phyloP scores from a whole-genome alignment of 2,888 invertebrate species.

The Marronus borbonicus region DNA sequence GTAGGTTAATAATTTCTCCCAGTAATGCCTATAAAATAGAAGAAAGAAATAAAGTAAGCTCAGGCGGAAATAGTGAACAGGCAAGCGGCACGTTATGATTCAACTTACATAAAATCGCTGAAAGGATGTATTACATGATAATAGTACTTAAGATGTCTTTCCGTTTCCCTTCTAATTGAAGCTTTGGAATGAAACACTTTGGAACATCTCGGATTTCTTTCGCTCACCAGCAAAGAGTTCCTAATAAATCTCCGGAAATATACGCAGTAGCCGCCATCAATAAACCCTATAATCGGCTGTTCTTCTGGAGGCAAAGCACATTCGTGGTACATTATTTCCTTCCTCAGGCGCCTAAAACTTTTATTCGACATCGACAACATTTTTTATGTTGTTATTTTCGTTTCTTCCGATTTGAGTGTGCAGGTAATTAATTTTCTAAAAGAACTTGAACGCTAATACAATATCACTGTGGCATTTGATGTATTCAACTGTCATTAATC shows the following conservation, averaged over 20 bases:
- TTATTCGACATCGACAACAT: background rate
- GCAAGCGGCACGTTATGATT: too few relatives aligned
- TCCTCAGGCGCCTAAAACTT: constrained; percentile 4
- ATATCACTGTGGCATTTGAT: too few relatives aligned
- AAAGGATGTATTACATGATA: constrained; percentile 46
- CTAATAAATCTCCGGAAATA: constrained; percentile 51
- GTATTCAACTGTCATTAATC: too few relatives aligned
- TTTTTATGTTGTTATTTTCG: background rate
- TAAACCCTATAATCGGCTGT: constrained; percentile 48
- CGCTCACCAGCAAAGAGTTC: constrained; percentile 50
- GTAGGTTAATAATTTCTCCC: constrained; percentile 32
- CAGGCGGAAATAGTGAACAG: too few relatives aligned
- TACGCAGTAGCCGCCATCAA: constrained; percentile 54
- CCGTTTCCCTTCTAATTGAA: constrained; percentile 34
- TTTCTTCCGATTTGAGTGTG: too few relatives aligned
- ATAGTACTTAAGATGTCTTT: constrained; percentile 37
- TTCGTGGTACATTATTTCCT: constrained; percentile 38
- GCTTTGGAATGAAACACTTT: constrained; percentile 47
- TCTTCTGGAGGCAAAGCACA: constrained; percentile 23
- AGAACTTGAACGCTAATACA: too few relatives aligned
- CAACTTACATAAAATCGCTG: constrained; percentile 38
- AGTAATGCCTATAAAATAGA: constrained; percentile 39
- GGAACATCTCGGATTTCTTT: constrained; percentile 46
- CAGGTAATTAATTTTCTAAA: background rate
- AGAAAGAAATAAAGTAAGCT: background rate